These are phyloP conservation scores for Andrena camellia DNA, from an alignment of 2,888 invertebrate genomes.

Conservation along the genomic window DNA sequence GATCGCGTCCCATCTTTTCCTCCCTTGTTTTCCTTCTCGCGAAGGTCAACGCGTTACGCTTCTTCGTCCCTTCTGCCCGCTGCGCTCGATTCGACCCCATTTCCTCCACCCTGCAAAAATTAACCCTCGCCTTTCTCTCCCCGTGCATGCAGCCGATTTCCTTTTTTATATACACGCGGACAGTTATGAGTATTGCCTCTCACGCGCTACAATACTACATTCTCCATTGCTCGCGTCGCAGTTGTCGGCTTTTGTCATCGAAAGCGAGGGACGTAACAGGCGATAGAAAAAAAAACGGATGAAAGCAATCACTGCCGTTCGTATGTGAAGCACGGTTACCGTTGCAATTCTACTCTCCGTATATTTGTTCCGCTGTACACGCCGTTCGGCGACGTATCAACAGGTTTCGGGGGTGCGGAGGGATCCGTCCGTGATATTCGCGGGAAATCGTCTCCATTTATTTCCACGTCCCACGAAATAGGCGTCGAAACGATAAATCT, in stretches of 20 bases:
- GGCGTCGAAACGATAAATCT: slow-evolving; percentile 43
- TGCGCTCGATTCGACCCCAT: slow-evolving; percentile 12
- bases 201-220: neutral
- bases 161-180: neutral
- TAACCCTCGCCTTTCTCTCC: neutral
- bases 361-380: slow-evolving; percentile 48
- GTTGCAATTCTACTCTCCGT: slow-evolving; percentile 37
- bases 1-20: slow-evolving; percentile 73
- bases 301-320: slow-evolving; percentile 27
- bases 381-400: slow-evolving; percentile 60
- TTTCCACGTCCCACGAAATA: slow-evolving; percentile 45
- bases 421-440: slow-evolving; percentile 41
- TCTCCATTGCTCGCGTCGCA: neutral
- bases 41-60: slow-evolving; percentile 61
- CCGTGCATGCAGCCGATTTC: neutral
- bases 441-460: slow-evolving; percentile 60
- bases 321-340: slow-evolving; percentile 13
- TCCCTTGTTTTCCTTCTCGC: slow-evolving; percentile 57
- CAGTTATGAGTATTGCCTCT: neutral
- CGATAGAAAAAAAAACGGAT: slow-evolving; percentile 7
- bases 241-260: neutral
- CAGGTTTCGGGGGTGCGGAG: slow-evolving; percentile 58
- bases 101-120: slow-evolving; percentile 17
- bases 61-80: slow-evolving; percentile 17
- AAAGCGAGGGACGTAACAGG: neutral